Evolutionary conservation across 2,888 invertebrate species (phyloP).

Genomic region (Acanthosepion esculentum): DNA sequence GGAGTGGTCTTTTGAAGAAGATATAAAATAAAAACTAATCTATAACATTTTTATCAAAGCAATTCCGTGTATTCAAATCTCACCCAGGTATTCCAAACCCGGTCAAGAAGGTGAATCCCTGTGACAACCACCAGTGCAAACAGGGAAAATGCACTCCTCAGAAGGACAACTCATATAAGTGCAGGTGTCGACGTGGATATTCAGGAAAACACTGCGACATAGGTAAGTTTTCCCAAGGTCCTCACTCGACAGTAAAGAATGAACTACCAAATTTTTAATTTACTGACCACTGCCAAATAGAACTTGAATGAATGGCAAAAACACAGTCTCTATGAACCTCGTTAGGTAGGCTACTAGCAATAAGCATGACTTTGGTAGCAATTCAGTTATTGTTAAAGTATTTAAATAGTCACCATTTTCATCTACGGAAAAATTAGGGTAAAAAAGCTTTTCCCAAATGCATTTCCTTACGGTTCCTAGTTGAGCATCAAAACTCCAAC

Average conservation of each 20-base stretch:
- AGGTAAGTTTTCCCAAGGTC: slow-evolving; percentile 60
- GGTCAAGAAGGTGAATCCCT: slow-evolving; percentile 68
- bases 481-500: too few species aligned
- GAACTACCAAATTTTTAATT: background rate
- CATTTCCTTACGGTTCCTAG: too few species aligned
- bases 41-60: background rate
- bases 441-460: too few species aligned
- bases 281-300: background rate
- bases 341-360: too few species aligned
- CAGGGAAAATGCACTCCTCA: slow-evolving; percentile 68
- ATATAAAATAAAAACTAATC: background rate
- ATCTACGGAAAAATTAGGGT: too few species aligned
- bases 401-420: too few species aligned
- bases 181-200: slow-evolving; percentile 91
- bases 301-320: background rate
- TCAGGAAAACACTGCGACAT: slow-evolving; percentile 91
- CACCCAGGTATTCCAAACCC: slow-evolving; percentile 82
- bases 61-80: slow-evolving; percentile 12
- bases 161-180: slow-evolving; percentile 80
- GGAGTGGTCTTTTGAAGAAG: background rate
- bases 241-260: background rate
- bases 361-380: too few species aligned
- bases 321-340: background rate
- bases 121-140: slow-evolving; percentile 75
- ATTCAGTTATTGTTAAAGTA: too few species aligned